A percentile compares a stretch with the other conserved stretches of the same genome.
Conservation (phyloP, 2,113 vertebrate genomes). For the Urocolius indicus region DNA sequence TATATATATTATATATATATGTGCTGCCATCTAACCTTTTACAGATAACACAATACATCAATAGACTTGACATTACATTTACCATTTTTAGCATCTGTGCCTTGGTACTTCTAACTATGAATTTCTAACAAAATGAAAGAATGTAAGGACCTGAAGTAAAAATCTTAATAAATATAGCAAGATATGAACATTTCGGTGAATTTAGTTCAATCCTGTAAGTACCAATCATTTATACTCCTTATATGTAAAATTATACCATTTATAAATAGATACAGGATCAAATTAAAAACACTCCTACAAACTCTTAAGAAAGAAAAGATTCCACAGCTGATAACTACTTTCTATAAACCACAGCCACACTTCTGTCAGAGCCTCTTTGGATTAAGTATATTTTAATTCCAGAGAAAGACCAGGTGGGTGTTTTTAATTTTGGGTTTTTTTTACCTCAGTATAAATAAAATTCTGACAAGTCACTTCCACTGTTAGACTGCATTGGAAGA, state of each 20-base stretch:
- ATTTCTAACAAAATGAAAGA: neutral
- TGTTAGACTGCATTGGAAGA: neutral
- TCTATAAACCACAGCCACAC: neutral
- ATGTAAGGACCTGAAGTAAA: neutral
- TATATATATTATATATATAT: neutral
- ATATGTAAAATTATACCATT: neutral
- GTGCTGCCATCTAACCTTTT: neutral
- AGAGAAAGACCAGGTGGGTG: accelerated
- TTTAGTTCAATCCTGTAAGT: neutral
- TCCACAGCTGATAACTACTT: neutral
- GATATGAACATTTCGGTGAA: neutral
- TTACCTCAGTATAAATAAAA: neutral
- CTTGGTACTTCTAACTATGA: neutral
- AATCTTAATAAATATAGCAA: neutral
- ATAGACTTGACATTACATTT: neutral
- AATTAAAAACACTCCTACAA: neutral
- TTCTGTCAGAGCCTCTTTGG: neutral
- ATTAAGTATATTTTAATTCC: neutral
- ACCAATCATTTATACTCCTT: neutral
- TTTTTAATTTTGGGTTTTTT: too few species aligned
- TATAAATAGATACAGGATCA: neutral
- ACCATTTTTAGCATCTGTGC: neutral
- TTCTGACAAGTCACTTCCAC: neutral
- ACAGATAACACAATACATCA: neutral
- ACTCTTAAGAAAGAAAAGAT: neutral